phyloP scores from a whole-genome alignment of 2,797 vertebrate genomes.

The Xenops minutus region DNA sequence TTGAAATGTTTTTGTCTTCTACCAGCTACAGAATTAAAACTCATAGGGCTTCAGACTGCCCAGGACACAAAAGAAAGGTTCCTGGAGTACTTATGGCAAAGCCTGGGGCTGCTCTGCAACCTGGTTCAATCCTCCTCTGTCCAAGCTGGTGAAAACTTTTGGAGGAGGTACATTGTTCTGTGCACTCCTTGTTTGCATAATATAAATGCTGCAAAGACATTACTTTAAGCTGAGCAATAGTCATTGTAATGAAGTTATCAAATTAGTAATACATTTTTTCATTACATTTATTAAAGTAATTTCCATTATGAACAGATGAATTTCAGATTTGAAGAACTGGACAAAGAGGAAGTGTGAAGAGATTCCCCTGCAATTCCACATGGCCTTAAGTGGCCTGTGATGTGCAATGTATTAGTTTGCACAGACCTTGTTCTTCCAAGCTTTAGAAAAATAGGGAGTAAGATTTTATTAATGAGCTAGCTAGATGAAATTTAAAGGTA shows the following conservation, averaged over 20 bases:
- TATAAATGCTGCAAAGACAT: not conserved
- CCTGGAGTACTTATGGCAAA: not conserved
- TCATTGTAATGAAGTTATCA: not conserved
- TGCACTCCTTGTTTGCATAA: not conserved
- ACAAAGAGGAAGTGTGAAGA: not conserved
- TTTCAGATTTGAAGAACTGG: not conserved
- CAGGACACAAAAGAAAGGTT: not conserved
- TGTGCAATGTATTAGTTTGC: not conserved
- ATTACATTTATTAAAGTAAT: not conserved
- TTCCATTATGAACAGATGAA: not conserved
- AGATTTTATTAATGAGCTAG: not conserved
- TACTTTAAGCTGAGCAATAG: not conserved
- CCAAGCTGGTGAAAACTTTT: not conserved
- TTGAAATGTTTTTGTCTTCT: conserved; percentile 8
- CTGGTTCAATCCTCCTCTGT: not conserved
- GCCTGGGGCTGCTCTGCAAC: not conserved
- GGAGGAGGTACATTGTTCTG: not conserved
- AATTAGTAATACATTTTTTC: not conserved
- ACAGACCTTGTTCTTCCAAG: not conserved
- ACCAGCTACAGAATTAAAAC: not conserved
- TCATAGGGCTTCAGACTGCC: not conserved
- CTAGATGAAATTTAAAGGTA: not conserved
- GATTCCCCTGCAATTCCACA: not conserved
- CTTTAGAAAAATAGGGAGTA: not conserved
- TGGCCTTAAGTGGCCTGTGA: not conserved